Evolutionary conservation across 2,797 vertebrate species (phyloP), one percentile per base, ranked within the genome.

Genomic region (Sandelia bainsii): DNA sequence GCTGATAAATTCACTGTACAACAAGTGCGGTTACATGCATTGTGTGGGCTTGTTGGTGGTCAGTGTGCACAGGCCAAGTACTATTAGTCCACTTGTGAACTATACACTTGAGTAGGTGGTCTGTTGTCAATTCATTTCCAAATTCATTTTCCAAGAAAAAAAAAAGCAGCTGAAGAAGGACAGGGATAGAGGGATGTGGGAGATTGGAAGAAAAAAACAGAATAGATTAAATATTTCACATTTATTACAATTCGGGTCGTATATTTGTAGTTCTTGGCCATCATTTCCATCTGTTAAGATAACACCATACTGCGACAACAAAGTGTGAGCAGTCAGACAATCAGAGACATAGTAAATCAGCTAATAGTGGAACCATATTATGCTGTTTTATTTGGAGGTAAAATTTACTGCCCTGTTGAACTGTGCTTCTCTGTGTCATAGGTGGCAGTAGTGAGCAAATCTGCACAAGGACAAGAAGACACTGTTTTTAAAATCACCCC

Each of bases 71-170:
- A 54, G 52, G 48, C 42, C n/a, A 10, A 12, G 34, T 48, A 14
- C 37, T 39, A 56, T 54, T 45, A 49, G 44, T 58, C 62, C 37
- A 10, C n/a, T 76, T 13, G 2, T 39, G 12, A 56, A 60, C 39
- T 13, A 10, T 13, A 40, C 39, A 78, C 37, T 72, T 58, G 46
- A 80, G 70, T 48, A 50, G 42, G 52, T 75, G 70, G 70, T 72
- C 46, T 34, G 63, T 40, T 58, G 62, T 48, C 62, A 72, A 68
- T 58, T 71, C 2, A 70, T 72, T 71, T 62, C n/a, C n/a, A n/a
- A n/a, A n/a, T n/a, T n/a, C n/a, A n/a, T n/a, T n/a, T n/a, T n/a
- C n/a, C n/a, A n/a, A n/a, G n/a, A n/a, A n/a, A n/a, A n/a, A n/a
- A n/a, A n/a, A 61, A 23, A 32, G 7, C 39, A 9, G 8, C 32